phyloP scores from a whole-genome alignment of 64 coral and sea anemone genomes.

The Trachythela sp. region DNA sequence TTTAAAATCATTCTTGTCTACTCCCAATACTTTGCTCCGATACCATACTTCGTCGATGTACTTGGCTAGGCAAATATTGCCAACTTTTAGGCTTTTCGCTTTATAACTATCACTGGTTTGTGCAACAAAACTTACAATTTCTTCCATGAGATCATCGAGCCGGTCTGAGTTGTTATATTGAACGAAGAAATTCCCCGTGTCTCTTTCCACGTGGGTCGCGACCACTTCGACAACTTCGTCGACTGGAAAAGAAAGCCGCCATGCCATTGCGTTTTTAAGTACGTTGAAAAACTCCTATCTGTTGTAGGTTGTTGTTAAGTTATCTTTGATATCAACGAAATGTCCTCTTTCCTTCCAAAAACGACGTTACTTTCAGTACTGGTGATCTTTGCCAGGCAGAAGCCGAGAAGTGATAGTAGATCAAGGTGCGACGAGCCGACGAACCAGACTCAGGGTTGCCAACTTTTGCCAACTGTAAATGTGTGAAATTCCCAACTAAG shows the following conservation, averaged over 20 bases:
- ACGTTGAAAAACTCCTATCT: too few relatives aligned
- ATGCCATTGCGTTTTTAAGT: conserved; percentile 47
- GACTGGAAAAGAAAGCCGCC: conserved; percentile 68
- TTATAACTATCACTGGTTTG: conserved; percentile 9
- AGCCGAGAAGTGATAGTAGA: too few relatives aligned
- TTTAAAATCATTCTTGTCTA: conserved; percentile 45
- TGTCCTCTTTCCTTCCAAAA: too few relatives aligned
- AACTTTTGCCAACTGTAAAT: too few relatives aligned
- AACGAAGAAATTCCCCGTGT: conserved; percentile 68
- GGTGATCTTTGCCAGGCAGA: too few relatives aligned
- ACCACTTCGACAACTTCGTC: conserved; percentile 67
- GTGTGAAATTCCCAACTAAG: too few relatives aligned
- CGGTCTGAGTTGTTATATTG: conserved; percentile 74
- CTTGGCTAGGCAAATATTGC: conserved; percentile 69
- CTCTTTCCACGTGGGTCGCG: conserved; percentile 72
- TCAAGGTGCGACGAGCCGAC: too few relatives aligned
- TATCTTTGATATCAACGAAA: too few relatives aligned
- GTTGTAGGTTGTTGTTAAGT: too few relatives aligned
- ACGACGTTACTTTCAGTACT: too few relatives aligned
- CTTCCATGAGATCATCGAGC: conserved; percentile 64
- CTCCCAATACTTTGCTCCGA: conserved; percentile 60
- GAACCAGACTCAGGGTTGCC: too few relatives aligned
- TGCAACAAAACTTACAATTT: conserved; percentile 72
- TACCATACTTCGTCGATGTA: conserved; percentile 85
- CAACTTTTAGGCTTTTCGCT: conserved; percentile 49